Evolutionary conservation across 2,888 invertebrate species (phyloP).

Genomic region (Platycnemis pennipes): DNA sequence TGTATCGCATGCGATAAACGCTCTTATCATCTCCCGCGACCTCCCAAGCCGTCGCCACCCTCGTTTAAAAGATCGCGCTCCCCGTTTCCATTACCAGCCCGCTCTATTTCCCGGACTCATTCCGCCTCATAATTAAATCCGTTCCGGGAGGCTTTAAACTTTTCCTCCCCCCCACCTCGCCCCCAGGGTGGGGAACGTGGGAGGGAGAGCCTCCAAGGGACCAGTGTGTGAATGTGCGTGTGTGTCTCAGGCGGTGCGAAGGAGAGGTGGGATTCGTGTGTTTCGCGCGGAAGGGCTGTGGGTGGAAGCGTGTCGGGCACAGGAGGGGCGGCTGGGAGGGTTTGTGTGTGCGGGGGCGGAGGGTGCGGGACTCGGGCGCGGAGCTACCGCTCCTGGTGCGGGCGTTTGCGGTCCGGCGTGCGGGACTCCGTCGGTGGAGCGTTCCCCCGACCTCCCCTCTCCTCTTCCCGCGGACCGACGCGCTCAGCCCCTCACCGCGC

Average conservation of each 20-base stretch:
- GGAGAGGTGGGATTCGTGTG: not conserved
- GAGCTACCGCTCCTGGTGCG: not conserved
- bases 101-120: not conserved
- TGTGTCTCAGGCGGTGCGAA: not conserved
- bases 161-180: not conserved
- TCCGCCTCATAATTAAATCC: constrained; percentile 19
- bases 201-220: not conserved
- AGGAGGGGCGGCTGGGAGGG: not conserved
- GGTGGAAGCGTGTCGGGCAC: not conserved
- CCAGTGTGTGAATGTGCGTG: not conserved
- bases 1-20: too few relatives aligned
- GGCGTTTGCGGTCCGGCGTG: constrained; percentile 29
- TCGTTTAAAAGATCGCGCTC: not conserved
- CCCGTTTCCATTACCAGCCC: not conserved
- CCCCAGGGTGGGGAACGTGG: not conserved
- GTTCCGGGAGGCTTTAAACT: not conserved
- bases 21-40: too few relatives aligned
- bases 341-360: not conserved
- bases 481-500: not conserved
- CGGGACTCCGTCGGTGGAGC: not conserved
- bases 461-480: not conserved
- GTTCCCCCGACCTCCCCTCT: not conserved
- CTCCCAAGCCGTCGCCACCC: not conserved
- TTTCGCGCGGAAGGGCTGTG: not conserved
- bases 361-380: not conserved